phyloP scores from a whole-genome alignment of 1,140 invertebrate genomes.

The Drosophila rhopaloa region DNA sequence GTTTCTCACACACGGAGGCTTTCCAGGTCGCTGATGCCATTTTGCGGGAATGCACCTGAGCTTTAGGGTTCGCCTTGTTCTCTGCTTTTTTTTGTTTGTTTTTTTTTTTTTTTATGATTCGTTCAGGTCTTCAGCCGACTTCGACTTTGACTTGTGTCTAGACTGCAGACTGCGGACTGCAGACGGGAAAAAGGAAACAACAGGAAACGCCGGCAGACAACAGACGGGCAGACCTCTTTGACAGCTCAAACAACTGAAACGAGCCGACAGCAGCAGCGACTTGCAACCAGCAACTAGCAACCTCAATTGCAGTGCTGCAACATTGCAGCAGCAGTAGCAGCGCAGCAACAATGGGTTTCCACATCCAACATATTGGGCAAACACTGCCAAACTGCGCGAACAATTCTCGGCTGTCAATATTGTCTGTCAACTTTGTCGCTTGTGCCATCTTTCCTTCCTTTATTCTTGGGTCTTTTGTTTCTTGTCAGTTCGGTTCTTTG shows the following conservation, averaged over 20 bases:
- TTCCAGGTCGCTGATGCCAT: conserved; percentile 37
- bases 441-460: conserved; percentile 7
- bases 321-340: conserved; percentile 20
- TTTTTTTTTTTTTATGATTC: conserved; percentile 13
- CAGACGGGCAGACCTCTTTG: conserved; percentile 72
- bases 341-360: conserved; percentile 18
- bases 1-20: conserved; percentile 38
- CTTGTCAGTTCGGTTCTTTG: not conserved
- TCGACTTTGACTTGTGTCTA: conserved; percentile 75
- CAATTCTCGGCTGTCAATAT: conserved; percentile 82
- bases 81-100: conserved; percentile 10
- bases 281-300: conserved; percentile 29
- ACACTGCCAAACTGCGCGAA: conserved; percentile 69
- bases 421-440: conserved; percentile 57
- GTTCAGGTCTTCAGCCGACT: conserved; percentile 40
- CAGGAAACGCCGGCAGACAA: conserved; percentile 71
- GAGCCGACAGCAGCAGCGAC: conserved; percentile 49
- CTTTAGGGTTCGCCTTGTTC: conserved; percentile 47
- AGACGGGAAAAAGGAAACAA: conserved; percentile 70
- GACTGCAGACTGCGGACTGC: conserved; percentile 67
- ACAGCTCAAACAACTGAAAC: conserved; percentile 73
- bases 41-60: conserved; percentile 60
- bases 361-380: conserved; percentile 62
- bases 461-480: conserved; percentile 22
- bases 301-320: conserved; percentile 61